These are phyloP conservation scores for Chionodraco myersi DNA, from an alignment of 2,113 vertebrate species.

Conservation along the genomic window DNA sequence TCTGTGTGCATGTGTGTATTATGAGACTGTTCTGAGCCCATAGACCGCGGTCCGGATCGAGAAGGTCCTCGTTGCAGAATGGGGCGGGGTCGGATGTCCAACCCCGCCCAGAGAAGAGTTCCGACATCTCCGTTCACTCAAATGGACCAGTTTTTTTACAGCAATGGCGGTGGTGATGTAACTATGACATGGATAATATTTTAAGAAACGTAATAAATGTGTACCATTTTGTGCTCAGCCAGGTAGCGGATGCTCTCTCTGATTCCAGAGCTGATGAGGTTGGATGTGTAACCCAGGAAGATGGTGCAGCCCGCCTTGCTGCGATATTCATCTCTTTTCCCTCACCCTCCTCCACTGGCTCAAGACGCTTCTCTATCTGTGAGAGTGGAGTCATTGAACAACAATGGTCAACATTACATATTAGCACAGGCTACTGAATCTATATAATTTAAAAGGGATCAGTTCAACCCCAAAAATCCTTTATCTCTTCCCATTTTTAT, in stretches of 20 bases:
- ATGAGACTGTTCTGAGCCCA: too few relatives aligned
- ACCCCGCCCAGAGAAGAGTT: too few relatives aligned
- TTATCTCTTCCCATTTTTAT: too few relatives aligned
- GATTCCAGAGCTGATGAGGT: constrained; percentile 93
- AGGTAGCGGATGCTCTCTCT: constrained; percentile 92
- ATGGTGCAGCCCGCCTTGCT: constrained; percentile 87
- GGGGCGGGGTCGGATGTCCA: too few relatives aligned
- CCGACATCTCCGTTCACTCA: too few relatives aligned
- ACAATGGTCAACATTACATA: neutral
- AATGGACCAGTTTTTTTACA: too few relatives aligned
- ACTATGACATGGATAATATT: neutral
- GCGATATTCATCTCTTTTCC: constrained; percentile 52
- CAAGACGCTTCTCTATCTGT: constrained; percentile 91
- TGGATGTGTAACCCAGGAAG: constrained; percentile 95
- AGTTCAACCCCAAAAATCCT: neutral
- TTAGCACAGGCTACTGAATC: neutral
- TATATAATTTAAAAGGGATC: neutral
- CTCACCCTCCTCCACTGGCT: constrained; percentile 80
- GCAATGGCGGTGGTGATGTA: too few relatives aligned
- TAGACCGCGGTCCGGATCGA: too few relatives aligned
- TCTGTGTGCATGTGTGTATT: too few relatives aligned
- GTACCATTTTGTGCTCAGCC: constrained; percentile 91
- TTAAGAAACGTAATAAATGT: neutral
- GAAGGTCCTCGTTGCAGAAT: too few relatives aligned
- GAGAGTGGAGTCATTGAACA: neutral